These are phyloP conservation scores for Cheilinus undulatus DNA, from an alignment of 2,113 vertebrate species.

Conservation along the genomic window DNA sequence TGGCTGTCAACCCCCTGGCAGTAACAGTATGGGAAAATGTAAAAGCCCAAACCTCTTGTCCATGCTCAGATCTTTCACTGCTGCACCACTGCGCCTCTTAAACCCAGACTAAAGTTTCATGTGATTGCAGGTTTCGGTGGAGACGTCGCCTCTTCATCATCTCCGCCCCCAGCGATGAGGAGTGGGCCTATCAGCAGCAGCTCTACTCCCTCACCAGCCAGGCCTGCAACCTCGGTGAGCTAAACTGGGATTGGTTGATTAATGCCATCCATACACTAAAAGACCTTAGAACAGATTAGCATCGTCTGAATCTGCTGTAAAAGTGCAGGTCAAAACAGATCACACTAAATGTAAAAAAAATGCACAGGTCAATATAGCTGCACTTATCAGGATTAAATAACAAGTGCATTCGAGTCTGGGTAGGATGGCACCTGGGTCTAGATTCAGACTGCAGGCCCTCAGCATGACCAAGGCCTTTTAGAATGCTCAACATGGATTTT, in stretches of 20 bases:
- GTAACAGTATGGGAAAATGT: slow-evolving; percentile 43
- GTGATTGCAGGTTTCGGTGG: slow-evolving; percentile 93
- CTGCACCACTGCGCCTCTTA: slow-evolving; percentile 45
- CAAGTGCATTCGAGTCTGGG: too few species aligned
- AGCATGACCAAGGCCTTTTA: too few species aligned
- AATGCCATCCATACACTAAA: neutral
- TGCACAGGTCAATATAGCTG: too few species aligned
- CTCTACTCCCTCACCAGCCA: slow-evolving; percentile 93
- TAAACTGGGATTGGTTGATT: neutral
- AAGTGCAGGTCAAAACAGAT: too few species aligned
- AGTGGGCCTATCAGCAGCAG: slow-evolving; percentile 99
- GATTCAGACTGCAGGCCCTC: too few species aligned
- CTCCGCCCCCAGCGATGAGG: slow-evolving; percentile 94
- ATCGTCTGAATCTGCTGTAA: too few species aligned
- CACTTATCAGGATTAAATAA: too few species aligned
- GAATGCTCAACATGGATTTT: too few species aligned
- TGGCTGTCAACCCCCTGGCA: slow-evolving; percentile 54
- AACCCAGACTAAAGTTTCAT: slow-evolving; percentile 24
- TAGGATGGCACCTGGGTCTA: too few species aligned
- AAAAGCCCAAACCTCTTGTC: slow-evolving; percentile 10
- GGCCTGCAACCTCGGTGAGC: slow-evolving; percentile 98
- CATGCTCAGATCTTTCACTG: slow-evolving; percentile 33
- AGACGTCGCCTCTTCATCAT: slow-evolving; percentile 95
- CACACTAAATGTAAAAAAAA: too few species aligned
- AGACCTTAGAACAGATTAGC: too few species aligned